A percentile compares a stretch with the other conserved stretches of the same genome.
Conservation (phyloP, 2,113 vertebrate genomes). For the Poeciliopsis retropinna region DNA sequence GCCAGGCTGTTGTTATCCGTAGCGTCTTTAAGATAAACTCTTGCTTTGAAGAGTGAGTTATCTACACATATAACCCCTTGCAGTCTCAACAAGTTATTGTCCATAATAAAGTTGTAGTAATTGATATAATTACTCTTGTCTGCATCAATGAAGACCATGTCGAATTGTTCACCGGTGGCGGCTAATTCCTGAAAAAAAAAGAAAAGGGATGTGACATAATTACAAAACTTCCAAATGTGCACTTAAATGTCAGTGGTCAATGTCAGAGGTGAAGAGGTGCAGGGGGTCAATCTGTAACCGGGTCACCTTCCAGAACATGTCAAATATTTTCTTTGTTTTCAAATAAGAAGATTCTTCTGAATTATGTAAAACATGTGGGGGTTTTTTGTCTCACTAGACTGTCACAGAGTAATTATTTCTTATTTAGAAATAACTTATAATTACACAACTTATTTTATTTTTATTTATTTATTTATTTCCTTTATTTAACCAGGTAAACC, state of each 20-base stretch:
- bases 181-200: slow-evolving; percentile 74
- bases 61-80: slow-evolving; percentile 82
- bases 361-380: no score
- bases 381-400: no score
- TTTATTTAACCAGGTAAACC: no score
- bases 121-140: slow-evolving; percentile 84
- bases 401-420: not conserved
- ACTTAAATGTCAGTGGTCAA: not conserved
- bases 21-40: slow-evolving; percentile 81
- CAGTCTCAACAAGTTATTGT: slow-evolving; percentile 81
- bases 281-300: not conserved
- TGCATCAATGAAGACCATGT: slow-evolving; percentile 87
- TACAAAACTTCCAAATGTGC: not conserved
- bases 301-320: not conserved
- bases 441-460: not conserved
- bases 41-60: slow-evolving; percentile 84
- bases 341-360: not conserved
- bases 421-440: not conserved
- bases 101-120: slow-evolving; percentile 85
- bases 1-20: slow-evolving; percentile 80
- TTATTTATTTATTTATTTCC: no score
- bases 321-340: not conserved
- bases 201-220: not conserved
- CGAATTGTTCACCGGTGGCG: slow-evolving; percentile 80
- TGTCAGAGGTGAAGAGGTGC: not conserved